Base-by-base conservation (phyloP, 1,140 invertebrate species). In the Drosophila grimshawi region DNA sequence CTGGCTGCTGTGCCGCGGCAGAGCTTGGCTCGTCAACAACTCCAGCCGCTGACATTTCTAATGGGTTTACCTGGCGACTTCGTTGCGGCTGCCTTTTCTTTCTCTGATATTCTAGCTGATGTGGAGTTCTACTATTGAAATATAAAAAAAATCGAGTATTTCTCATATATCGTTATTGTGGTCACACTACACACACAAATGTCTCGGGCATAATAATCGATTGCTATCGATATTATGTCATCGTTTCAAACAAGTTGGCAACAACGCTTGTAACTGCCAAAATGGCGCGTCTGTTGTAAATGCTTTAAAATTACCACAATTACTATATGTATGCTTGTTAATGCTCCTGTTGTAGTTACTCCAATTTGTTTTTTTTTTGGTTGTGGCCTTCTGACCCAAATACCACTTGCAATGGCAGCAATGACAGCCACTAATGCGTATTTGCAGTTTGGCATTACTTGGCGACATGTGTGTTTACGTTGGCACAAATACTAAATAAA, bases 1-100 rank as follows among this genome's bases (percentile, higher is more conserved):
- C 8, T 57, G 30, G 64, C 48, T 61, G 55, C 19, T 68, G 56
- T 61, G 56, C 45, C 60, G 10, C 46, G 10, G 55, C 64, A 59
- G 64, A 43, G 55, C 35, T 49, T 33, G 39, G 48, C 48, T 43
- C 66, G 66, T 59, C 64, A 67, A 59, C 64, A 62, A 69, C 79
- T 83, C 81, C 81, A 85, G 81, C 77, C 81, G 81, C 65, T 77
- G 81, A 80, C 81, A 83, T 85, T 48, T 56, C 83, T 69, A 63
- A 57, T 37, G 39, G 45, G 57, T 70, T 27, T n/a, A 11, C 7
- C 41, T 35, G 52, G 46, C 53, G 27, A 65, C 33, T 19, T 64
- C 33, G 48, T 62, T 32, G 48, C 33, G 39, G n/a, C n/a, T 53
- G 32, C 33, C 29, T 52, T 48, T 60, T 48, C 43, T n/a, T 70